Evolutionary conservation across 1,140 invertebrate species (phyloP), one percentile per base, ranked within the genome.

Genomic region (Drosophila subobscura): DNA sequence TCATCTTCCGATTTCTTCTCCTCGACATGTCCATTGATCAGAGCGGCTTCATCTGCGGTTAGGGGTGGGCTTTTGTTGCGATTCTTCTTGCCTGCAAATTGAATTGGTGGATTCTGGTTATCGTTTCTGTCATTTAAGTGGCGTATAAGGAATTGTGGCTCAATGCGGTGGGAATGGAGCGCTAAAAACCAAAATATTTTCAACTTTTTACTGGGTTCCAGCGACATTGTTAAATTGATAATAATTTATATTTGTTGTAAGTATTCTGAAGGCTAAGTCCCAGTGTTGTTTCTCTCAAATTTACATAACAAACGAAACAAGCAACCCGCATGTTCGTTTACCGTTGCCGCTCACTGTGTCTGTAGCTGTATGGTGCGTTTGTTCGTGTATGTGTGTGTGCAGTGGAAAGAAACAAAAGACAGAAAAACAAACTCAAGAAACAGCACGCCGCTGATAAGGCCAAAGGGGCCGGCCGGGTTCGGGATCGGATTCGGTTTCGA

Each of bases 11-110:
- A 40, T 14, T 58, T 37, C 29, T 41, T n/a, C 16, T 70, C 75
- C 49, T 65, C 79, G 7, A 37, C 71, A 60, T 88, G 83, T 2
- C 83, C 83, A 52, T 88, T 88, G 59, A 71, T 88, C 27, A 84
- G n/a, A 45, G 55, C 50, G 14, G 55, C 44, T 27, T 58, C 65
- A 5, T 47, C 29, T 14, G 57, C 46, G n/a, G 71, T 16, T 52
- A 73, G 61, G 4, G 77, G 44, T 7, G 79, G 79, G 51, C 75
- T 80, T 78, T 90, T 90, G 77, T 88, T 88, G 14, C 72, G 76
- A 40, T 84, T 90, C 52, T 90, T 90, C 53, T 78, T 81, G 51
- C 88, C 88, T 90, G 44, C 54, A 57, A 40, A 1, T 20, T 5
- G 41, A 40, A 27, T 47, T 23, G 7, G n/a, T 23, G 10, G n/a